These are phyloP conservation scores for Pelecanus crispus DNA, from an alignment of 2,113 vertebrate species.

Conservation along the genomic window DNA sequence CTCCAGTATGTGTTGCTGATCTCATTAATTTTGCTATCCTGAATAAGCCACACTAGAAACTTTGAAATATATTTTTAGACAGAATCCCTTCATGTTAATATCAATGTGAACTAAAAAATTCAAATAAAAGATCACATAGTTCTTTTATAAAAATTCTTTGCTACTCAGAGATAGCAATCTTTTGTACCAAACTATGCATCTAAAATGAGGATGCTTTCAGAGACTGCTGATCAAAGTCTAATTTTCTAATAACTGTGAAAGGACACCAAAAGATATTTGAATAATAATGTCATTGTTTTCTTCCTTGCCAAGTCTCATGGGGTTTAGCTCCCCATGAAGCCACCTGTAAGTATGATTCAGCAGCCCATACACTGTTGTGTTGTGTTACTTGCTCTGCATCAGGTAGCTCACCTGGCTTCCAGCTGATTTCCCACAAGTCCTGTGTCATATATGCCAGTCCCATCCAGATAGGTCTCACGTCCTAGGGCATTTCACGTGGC, in stretches of 20 bases:
- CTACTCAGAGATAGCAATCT: not conserved
- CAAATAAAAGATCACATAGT: rapidly evolving
- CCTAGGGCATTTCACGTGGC: not conserved
- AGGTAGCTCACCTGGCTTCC: not conserved
- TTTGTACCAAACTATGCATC: not conserved
- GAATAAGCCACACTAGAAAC: not conserved
- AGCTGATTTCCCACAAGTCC: not conserved
- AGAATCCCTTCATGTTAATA: not conserved
- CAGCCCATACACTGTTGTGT: rapidly evolving
- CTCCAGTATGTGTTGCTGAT: not conserved
- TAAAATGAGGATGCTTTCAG: not conserved
- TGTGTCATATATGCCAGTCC: not conserved
- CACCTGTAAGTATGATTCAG: not conserved
- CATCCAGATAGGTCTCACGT: not conserved
- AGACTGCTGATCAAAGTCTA: not conserved
- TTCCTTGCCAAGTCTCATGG: not conserved
- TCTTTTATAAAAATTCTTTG: not conserved
- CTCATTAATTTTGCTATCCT: not conserved
- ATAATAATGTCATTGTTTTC: not conserved
- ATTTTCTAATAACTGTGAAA: not conserved
- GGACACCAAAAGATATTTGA: not conserved
- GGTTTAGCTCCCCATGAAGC: not conserved
- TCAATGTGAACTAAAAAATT: not conserved
- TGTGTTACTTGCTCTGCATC: not conserved
- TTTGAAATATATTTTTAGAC: not conserved